Base-by-base conservation (phyloP, 2,113 vertebrate genomes). In the Varanus komodoensis region DNA sequence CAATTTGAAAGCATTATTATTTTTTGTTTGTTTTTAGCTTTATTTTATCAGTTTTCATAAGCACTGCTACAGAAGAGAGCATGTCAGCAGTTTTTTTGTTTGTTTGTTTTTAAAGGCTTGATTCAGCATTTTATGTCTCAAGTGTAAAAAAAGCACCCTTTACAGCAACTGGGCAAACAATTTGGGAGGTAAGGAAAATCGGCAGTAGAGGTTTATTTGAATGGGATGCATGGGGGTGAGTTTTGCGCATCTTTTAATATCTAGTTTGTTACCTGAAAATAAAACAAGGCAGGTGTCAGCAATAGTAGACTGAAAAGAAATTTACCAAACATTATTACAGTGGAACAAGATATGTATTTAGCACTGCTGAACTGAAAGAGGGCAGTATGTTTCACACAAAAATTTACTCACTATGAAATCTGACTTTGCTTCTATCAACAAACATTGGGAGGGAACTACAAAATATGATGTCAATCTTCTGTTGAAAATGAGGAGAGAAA, bases 51-150 rank as follows among this genome's bases (percentile, higher is more conserved):
- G 64, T 32, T 91, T n/a, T 96, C 87, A 75, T 87, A 75, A 95
- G 89, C 78, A 82, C 71, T 25, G 77, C n/a, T 90, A 69, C 61
- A 91, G 52, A 50, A 87, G 92, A 93, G 95, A n/a, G 82, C 92
- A 80, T 74, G 82, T 89, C 89, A 21, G 11, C 83, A 93, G 93
- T 96, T 44, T 44, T 44, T 44, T 44, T 44, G 38, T 44, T 44
- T 44, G 38, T 44, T 78, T 95, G 92, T 90, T 91, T 93, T 52
- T 92, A 88, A 73, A 94, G 91, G 38, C 19, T 83, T 85, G 87
- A 91, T 94, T 93, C 91, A 96, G 87, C 50, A 93, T 82, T 95
- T 97, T 95, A 87, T 94, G 93, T 86, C 84, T 93, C 83, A 92
- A 17, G 86, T 86, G 44, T 94, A 95, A 96, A 96, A 83, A 61